phyloP scores from a whole-genome alignment of 2,113 vertebrate genomes.

The Gnathonemus longibarbis region DNA sequence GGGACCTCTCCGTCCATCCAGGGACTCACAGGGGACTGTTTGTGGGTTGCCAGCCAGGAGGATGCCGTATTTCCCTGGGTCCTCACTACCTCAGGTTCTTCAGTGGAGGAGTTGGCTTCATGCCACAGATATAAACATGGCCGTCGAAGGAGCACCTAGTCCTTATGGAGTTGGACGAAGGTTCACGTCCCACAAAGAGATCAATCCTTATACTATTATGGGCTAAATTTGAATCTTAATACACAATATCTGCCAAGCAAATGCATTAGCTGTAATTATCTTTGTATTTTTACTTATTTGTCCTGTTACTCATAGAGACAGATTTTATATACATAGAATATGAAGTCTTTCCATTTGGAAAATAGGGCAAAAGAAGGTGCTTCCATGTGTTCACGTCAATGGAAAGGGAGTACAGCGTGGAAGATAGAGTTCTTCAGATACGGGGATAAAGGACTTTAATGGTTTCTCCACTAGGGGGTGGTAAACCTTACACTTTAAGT shows the following conservation, averaged over 20 bases:
- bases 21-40: background rate
- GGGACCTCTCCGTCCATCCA: background rate
- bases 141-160: background rate
- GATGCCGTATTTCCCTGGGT: background rate
- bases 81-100: background rate
- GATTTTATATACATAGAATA: background rate
- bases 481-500: background rate
- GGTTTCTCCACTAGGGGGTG: conserved; percentile 12
- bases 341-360: background rate
- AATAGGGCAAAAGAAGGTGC: background rate
- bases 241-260: background rate
- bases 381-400: background rate
- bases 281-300: background rate
- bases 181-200: background rate
- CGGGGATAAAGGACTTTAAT: background rate
- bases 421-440: background rate
- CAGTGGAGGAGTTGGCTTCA: background rate
- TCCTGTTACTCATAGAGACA: background rate
- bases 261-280: background rate
- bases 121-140: background rate
- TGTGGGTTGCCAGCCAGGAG: background rate
- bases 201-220: background rate
- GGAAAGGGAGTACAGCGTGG: background rate
- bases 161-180: background rate
- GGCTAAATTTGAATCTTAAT: background rate